A percentile compares a stretch with the other conserved stretches of the same genome.
Evolutionary conservation across 2,888 invertebrate genomes (phyloP).

Genomic region (Drosophila mayaguana): DNA sequence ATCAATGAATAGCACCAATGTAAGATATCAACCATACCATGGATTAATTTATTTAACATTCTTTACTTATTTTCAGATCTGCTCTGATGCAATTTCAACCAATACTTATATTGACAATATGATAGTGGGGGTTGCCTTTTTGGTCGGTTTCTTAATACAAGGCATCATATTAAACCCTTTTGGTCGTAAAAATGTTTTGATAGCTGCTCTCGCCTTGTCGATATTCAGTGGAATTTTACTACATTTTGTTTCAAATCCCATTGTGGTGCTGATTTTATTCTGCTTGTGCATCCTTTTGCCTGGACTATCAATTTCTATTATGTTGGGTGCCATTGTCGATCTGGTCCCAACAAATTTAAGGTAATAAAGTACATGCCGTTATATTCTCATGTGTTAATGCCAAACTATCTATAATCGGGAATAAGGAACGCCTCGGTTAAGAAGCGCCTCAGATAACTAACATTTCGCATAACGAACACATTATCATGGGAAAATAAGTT

Average conservation of each 20-base stretch:
- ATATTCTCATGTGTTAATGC: no score
- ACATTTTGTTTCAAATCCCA: constrained; percentile 72
- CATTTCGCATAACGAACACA: no score
- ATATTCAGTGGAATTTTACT: constrained; percentile 78
- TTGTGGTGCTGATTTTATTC: constrained; percentile 77
- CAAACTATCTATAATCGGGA: no score
- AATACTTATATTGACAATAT: constrained; percentile 81
- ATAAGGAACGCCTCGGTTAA: no score
- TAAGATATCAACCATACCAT: constrained; percentile 20
- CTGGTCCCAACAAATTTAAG: constrained; percentile 80
- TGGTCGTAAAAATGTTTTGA: constrained; percentile 80
- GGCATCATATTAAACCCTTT: constrained; percentile 80
- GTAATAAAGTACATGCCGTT: constrained; percentile 37
- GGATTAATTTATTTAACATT: background rate
- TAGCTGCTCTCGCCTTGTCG: constrained; percentile 66
- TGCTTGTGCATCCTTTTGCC: constrained; percentile 80
- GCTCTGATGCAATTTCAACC: constrained; percentile 74
- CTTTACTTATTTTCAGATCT: constrained; percentile 60
- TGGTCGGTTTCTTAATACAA: constrained; percentile 81
- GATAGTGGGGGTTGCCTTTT: constrained; percentile 79
- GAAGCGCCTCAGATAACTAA: no score
- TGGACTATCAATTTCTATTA: constrained; percentile 78
- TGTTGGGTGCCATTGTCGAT: constrained; percentile 82
- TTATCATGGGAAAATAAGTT: no score
- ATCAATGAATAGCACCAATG: constrained; percentile 27